Conservation (phyloP, 2,113 vertebrate genomes). For the Pseudorectes ferrugineus region DNA sequence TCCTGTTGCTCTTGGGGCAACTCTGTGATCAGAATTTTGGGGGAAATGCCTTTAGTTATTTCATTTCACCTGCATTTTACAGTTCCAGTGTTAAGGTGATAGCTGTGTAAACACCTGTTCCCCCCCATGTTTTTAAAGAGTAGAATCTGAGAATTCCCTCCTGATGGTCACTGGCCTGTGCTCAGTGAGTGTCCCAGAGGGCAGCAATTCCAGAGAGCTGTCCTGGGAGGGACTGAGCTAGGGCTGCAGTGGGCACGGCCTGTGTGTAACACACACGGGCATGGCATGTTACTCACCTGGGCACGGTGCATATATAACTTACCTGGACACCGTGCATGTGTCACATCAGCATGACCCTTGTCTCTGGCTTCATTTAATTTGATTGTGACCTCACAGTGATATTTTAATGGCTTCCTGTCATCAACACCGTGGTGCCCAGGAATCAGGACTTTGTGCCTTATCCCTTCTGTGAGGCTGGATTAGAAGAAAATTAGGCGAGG, state of each 20-base stretch:
- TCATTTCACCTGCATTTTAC: not conserved
- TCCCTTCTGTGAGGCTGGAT: not conserved
- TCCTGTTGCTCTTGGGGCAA: not conserved
- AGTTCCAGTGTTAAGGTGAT: not conserved
- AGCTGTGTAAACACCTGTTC: not conserved
- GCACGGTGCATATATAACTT: not conserved
- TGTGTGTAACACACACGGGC: not conserved
- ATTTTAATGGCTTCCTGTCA: not conserved
- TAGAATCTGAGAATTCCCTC: not conserved
- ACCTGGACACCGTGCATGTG: not conserved
- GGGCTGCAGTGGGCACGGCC: not conserved
- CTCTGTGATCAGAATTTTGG: not conserved
- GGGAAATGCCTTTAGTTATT: not conserved
- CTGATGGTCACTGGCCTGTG: rapidly evolving
- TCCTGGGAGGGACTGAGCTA: not conserved
- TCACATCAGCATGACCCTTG: not conserved
- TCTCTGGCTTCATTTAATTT: not conserved
- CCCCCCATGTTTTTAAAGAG: not conserved
- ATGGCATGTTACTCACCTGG: not conserved
- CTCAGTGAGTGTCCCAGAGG: not conserved
- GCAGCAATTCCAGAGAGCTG: not conserved
- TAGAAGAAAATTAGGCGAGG: not conserved
- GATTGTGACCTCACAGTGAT: not conserved
- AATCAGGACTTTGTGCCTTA: not conserved
- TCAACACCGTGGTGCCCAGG: rapidly evolving